Base-by-base conservation (phyloP, 2,797 vertebrate species). In the Gouania willdenowi region DNA sequence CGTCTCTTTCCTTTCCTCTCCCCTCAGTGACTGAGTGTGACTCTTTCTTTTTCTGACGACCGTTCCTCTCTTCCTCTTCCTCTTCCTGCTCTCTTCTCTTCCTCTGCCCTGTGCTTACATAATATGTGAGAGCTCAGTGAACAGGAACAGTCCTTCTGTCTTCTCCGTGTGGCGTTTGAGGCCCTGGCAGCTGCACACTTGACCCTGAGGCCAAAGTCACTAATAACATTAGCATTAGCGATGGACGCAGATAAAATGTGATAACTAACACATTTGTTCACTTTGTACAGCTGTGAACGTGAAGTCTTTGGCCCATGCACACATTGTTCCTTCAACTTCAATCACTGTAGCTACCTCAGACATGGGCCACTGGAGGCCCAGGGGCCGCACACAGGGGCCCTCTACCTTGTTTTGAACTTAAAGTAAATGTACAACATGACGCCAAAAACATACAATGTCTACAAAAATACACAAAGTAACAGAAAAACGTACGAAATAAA, bases 131-230 rank as follows among this genome's bases (percentile, higher is more conserved):
- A 41, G 35, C 44, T 71, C 50, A 21, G 43, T 66, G 56, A 74
- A 55, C 42, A 66, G 60, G 70, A 77, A 66, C 51, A 55, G 49
- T 51, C 38, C 18, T 41, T 71, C 53, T 66, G 53, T 65, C 59
- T 54, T 49, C 65, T 67, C 30, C 45, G 38, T 52, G 66, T 78
- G 73, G 79, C 66, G 36, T 5, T 42, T 61, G 65, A 52, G 65
- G 60, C 25, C 16, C 29, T 69, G 69, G 71, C 77, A 81, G 76
- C 69, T 70, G 53, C 53, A 36, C 50, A 68, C 64, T 77, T 68
- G 61, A 71, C 70, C 54, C 22, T n/a, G 34, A 0, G 68, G 79
- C 58, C 0, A 54, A 46, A 62, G 58, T 26, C 38, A 55, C 69
- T 64, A 67, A 68, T 63, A n/a, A n/a, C n/a, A n/a, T n/a, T n/a